Evolutionary conservation across 2,888 invertebrate species (phyloP), one percentile per base, ranked within the genome.

Genomic region (Plagodis dolabraria): DNA sequence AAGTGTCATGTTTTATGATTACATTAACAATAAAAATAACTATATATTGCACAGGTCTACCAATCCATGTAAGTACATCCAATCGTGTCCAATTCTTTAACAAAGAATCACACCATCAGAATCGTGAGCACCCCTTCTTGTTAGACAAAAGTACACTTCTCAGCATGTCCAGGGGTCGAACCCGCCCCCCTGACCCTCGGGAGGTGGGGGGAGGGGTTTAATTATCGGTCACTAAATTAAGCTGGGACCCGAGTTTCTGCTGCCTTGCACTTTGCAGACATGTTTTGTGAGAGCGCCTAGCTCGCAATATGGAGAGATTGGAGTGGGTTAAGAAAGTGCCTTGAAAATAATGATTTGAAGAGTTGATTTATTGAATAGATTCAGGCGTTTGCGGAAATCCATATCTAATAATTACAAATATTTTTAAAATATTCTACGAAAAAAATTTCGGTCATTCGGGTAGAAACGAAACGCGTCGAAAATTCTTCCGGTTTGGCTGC

Each of bases 111-210:
- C 53, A 45, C 49, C 60, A 57, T 61, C 60, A 56, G 57, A 61
- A 50, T 47, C 56, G 44, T 44, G 47, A 55, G 51, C 57, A 54
- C 61, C 64, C 68, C 72, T 70, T 70, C 76, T 75, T 82, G 79
- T 79, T 82, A 79, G 78, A 80, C 85, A 85, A 87, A 86, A 87
- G 85, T 85, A 76, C 79, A 77, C 75, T 75, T 77, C 81, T 87
- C 87, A 87, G 87, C 87, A 81, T 79, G 82, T 84, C 76, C 72
- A 67, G 68, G 68, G 71, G 70, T 74, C 70, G 76, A 60, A 71
- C 76, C 79, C 79, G 57, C 69, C 52, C 70, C 70, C 51, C 53
- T 58, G 44, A 40, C 46, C 42, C 53, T 34, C 36, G 43, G 47
- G 42, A 44, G 48, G 53, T 40, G 58, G 51, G 66, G 68, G 70